phyloP scores from a whole-genome alignment of 2,113 vertebrate species.

The Tachysurus fulvidraco region DNA sequence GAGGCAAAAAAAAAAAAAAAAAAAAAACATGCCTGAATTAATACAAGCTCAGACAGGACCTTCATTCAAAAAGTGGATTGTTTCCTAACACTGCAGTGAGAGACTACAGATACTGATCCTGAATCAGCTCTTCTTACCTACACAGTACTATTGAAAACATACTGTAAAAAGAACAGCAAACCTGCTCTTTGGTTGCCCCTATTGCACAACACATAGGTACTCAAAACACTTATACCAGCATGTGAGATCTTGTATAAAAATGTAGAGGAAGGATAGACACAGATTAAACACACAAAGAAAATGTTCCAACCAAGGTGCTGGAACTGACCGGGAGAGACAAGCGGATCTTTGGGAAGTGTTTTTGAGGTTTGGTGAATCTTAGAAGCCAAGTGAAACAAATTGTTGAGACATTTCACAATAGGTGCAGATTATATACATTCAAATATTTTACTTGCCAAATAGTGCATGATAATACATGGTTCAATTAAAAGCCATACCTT shows the following conservation, averaged over 20 bases:
- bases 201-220: conserved; percentile 31
- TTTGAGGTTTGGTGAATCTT: conserved; percentile 16
- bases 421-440: background rate
- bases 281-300: background rate
- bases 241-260: conserved; percentile 63
- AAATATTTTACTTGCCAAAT: background rate
- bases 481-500: conserved; percentile 69
- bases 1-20: conserved; percentile 23
- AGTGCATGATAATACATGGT: background rate
- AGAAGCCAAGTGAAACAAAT: background rate
- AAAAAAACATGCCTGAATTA: conserved; percentile 36
- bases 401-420: background rate
- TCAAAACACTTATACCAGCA: conserved; percentile 44
- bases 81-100: conserved; percentile 8
- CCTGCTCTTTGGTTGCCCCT: background rate
- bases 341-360: background rate
- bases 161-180: background rate
- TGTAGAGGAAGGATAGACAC: conserved; percentile 17
- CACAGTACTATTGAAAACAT: background rate
- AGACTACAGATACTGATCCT: background rate
- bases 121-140: background rate
- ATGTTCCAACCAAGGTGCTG: background rate
- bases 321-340: background rate
- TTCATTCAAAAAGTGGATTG: conserved; percentile 1
- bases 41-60: conserved; percentile 52